A percentile compares a stretch with the other conserved stretches of the same genome.
phyloP scores from a whole-genome alignment of 2,888 invertebrate species.

The Sarcophaga variegata region DNA sequence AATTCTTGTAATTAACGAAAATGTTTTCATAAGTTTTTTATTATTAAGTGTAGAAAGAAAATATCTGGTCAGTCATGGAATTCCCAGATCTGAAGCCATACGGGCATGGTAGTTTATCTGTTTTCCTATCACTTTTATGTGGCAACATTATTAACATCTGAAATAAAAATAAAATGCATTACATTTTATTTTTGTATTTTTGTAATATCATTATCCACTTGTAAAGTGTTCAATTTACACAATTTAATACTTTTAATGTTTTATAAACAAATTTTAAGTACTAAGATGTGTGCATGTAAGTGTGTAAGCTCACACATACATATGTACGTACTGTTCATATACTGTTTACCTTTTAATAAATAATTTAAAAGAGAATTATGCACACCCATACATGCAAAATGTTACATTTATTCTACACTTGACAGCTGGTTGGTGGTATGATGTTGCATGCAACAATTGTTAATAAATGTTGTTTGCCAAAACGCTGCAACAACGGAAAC shows the following conservation, averaged over 20 bases:
- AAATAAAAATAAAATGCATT: constrained; percentile 48
- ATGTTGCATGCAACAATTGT: constrained; percentile 33
- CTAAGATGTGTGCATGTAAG: background rate
- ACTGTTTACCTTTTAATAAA: background rate
- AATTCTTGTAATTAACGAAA: no score
- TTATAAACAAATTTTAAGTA: constrained; percentile 25
- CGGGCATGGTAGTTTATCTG: no score
- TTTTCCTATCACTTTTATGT: background rate
- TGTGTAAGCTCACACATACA: background rate
- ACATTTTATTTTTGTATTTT: constrained; percentile 32
- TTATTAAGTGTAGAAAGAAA: no score
- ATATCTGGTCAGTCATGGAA: no score
- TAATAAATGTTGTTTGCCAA: constrained; percentile 41
- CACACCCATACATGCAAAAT: background rate
- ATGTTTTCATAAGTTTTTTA: no score
- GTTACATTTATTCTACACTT: constrained; percentile 57
- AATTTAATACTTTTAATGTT: constrained; percentile 54
- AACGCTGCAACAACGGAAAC: constrained; percentile 18
- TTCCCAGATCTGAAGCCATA: no score
- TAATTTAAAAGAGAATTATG: background rate
- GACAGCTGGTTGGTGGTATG: constrained; percentile 32
- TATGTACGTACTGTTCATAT: background rate
- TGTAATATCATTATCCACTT: constrained; percentile 44
- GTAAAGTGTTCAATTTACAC: constrained; percentile 62
- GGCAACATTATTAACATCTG: background rate